Percentiles rank a stretch among this genome's conserved stretches.
Evolutionary conservation across 2,797 vertebrate genomes (phyloP).

Genomic region (Macropodus opercularis): DNA sequence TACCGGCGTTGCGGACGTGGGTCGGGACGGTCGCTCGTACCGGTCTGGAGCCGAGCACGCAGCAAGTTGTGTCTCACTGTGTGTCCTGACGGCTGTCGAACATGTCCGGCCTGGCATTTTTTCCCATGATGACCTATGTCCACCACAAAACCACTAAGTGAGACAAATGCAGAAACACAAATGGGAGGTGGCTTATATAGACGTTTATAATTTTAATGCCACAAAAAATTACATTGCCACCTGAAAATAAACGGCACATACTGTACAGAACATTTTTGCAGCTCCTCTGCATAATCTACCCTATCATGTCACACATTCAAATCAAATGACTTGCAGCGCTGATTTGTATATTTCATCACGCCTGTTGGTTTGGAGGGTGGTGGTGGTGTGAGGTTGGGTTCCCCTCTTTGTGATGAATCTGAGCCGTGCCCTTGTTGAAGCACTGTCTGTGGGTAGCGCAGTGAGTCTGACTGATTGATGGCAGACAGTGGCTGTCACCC

Average conservation of each 20-base stretch:
- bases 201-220: slow-evolving; percentile 31
- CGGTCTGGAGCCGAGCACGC: too few relatives aligned
- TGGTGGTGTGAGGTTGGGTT: too few relatives aligned
- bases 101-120: too few relatives aligned
- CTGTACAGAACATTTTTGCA: too few relatives aligned
- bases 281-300: slow-evolving; percentile 30
- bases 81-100: too few relatives aligned
- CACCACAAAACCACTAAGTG: too few relatives aligned
- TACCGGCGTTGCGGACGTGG: too few relatives aligned
- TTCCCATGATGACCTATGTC: too few relatives aligned
- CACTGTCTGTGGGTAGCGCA: slow-evolving; percentile 71
- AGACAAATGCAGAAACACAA: too few relatives aligned
- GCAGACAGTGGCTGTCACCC: slow-evolving; percentile 78
- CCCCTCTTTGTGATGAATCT: slow-evolving; percentile 74
- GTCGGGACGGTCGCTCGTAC: too few relatives aligned
- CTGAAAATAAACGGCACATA: not conserved
- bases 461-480: slow-evolving; percentile 79
- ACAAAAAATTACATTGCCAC: too few relatives aligned
- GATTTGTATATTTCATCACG: slow-evolving; percentile 76
- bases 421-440: slow-evolving; percentile 77
- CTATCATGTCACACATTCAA: slow-evolving; percentile 34
- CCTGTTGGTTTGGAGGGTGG: slow-evolving; percentile 58
- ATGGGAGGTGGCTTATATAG: not conserved
- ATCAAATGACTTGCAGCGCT: slow-evolving; percentile 68
- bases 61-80: too few relatives aligned